phyloP scores from a whole-genome alignment of 2,797 vertebrate genomes.

The Chaetophractus vellerosus region DNA sequence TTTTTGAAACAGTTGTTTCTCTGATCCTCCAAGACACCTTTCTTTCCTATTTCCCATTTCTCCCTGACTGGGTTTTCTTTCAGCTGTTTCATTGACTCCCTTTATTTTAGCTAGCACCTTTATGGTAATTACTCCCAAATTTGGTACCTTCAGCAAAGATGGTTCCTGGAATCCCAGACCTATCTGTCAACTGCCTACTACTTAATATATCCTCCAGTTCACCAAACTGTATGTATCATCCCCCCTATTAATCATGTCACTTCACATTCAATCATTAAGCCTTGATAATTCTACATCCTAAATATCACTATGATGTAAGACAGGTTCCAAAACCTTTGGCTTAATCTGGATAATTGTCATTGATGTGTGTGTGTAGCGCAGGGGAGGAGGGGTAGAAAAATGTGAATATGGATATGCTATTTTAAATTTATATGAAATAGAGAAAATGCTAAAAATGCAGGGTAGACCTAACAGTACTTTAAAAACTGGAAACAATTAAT shows the following conservation, averaged over 20 bases:
- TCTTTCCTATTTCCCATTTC: neutral
- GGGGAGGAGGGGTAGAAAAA: neutral
- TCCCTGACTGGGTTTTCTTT: neutral
- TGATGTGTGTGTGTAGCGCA: neutral
- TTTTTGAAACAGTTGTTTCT: neutral
- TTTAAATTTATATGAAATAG: constrained; percentile 9
- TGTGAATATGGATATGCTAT: neutral
- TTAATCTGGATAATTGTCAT: neutral
- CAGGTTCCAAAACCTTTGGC: neutral
- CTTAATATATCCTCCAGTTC: neutral
- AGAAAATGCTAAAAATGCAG: constrained; percentile 25
- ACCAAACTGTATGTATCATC: neutral
- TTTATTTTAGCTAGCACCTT: neutral
- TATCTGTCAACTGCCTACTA: neutral
- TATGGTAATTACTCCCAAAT: neutral
- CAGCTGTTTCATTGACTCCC: neutral
- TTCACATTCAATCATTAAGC: neutral
- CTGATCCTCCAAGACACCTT: neutral
- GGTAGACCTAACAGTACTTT: neutral
- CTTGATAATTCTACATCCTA: neutral
- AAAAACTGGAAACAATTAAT: constrained; percentile 14
- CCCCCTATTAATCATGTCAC: neutral
- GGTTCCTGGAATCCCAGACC: neutral
- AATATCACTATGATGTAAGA: neutral
- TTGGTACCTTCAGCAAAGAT: neutral